Evolutionary conservation across 2,888 invertebrate species (phyloP).

Genomic region (Crossocerus cetratus): DNA sequence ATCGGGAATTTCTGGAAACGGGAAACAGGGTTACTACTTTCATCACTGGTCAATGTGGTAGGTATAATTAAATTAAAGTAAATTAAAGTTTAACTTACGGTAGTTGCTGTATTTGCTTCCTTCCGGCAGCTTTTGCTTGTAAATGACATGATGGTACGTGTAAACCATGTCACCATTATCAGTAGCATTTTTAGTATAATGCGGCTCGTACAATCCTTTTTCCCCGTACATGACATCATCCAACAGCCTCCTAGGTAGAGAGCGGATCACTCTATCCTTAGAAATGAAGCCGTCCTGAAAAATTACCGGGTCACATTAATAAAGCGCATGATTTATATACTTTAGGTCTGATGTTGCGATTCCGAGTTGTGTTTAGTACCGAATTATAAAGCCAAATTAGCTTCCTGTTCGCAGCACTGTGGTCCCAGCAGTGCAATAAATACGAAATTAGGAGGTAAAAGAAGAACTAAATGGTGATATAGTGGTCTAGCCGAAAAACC

Average conservation of each 20-base stretch:
- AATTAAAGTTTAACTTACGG: constrained; percentile 32
- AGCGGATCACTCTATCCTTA: constrained; percentile 48
- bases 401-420: not conserved
- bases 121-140: constrained; percentile 33
- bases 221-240: constrained; percentile 23
- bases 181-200: constrained; percentile 10
- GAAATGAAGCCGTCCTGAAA: constrained; percentile 53
- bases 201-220: constrained; percentile 19
- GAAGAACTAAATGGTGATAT: not conserved
- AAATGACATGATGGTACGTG: constrained; percentile 63
- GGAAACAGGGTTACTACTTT: not conserved
- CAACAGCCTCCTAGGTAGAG: constrained; percentile 53
- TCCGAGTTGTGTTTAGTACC: constrained; percentile 16
- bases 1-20: constrained; percentile 37
- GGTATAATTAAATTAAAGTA: not conserved
- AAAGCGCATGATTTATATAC: not conserved
- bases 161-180: constrained; percentile 24
- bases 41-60: not conserved
- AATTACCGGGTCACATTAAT: not conserved
- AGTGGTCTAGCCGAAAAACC: not conserved
- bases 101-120: constrained; percentile 11
- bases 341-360: not conserved
- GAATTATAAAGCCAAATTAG: not conserved
- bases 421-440: not conserved
- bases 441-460: not conserved